Evolutionary conservation across 2,888 invertebrate species (phyloP), one percentile per base, ranked within the genome.

Genomic region (Polia nebulosa): DNA sequence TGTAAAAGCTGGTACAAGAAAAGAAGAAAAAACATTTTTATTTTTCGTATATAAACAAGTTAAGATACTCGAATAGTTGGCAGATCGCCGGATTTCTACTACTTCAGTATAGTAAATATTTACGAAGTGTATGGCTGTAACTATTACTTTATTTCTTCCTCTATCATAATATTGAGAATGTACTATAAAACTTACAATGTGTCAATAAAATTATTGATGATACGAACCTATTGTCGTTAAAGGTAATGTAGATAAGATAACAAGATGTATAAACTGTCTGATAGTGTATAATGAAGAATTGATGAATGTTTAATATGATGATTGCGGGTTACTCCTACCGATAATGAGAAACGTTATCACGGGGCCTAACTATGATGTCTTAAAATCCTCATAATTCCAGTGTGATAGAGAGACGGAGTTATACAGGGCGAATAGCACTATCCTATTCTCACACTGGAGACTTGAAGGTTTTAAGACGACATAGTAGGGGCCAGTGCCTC

Each of bases 101-200:
- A 68, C 57, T 60, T 63, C 66, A 57, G 41, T 67, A 63, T 60
- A 73, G 73, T 82, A 77, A 82, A 84, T 78, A 76, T 82, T 80
- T 84, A 82, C 66, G 20, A 53, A 61, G 51, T 58, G 45, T 41
- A 68, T 60, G 56, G 69, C 47, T 45, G 61, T 68, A 73, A 73
- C 65, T 68, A 70, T 73, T 73, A 45, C 47, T 68, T 64, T 74
- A 74, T 75, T 71, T 62, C 66, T 81, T 81, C 70, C 72, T 67
- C 64, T 62, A 58, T 55, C 57, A 76, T 70, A 76, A 81, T 64
- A 72, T 72, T 80, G 62, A 71, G 62, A 67, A 73, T 65, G n/a
- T 20, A n/a, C n/a, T n/a, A n/a, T n/a, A n/a, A n/a, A 44, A 66
- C 45, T 44, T 20, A 63, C 49, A 68, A 29, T 80, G 39, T 59